Conservation (phyloP, 2,888 invertebrate species). For the Chromoteleia sp. region DNA sequence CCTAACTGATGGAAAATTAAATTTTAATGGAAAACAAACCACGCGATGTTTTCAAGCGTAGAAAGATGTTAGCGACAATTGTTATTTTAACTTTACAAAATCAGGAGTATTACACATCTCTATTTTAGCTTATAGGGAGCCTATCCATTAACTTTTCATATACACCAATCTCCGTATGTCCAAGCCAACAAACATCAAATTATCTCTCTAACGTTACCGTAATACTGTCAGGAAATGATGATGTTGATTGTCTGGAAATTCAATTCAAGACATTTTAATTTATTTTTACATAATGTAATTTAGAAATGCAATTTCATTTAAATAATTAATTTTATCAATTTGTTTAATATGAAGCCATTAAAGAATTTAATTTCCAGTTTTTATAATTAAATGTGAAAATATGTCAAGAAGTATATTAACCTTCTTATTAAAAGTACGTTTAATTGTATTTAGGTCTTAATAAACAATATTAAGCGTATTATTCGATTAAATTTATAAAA, state of each 20-base stretch:
- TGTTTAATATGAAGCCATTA: no score
- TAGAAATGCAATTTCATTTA: no score
- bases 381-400: no score
- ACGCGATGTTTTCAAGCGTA: neutral
- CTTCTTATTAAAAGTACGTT: no score
- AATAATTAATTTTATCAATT: no score
- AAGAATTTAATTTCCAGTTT: no score
- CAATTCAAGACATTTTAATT: slow-evolving; percentile 8
- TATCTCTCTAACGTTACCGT: slow-evolving; percentile 37
- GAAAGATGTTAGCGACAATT: slow-evolving; percentile 20
- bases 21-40: slow-evolving; percentile 40
- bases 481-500: no score
- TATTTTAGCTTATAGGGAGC: slow-evolving; percentile 23
- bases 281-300: neutral
- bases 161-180: slow-evolving; percentile 26
- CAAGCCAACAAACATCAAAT: slow-evolving; percentile 36
- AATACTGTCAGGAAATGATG: slow-evolving; percentile 32
- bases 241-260: slow-evolving; percentile 30
- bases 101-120: slow-evolving; percentile 14
- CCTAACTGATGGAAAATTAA: slow-evolving; percentile 36
- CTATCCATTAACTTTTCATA: slow-evolving; percentile 34
- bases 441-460: no score
- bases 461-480: no score
- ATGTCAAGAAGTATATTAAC: no score
- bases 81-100: slow-evolving; percentile 18